Conservation (phyloP, 2,888 invertebrate genomes). For the Hemicrepidius hirtus region DNA sequence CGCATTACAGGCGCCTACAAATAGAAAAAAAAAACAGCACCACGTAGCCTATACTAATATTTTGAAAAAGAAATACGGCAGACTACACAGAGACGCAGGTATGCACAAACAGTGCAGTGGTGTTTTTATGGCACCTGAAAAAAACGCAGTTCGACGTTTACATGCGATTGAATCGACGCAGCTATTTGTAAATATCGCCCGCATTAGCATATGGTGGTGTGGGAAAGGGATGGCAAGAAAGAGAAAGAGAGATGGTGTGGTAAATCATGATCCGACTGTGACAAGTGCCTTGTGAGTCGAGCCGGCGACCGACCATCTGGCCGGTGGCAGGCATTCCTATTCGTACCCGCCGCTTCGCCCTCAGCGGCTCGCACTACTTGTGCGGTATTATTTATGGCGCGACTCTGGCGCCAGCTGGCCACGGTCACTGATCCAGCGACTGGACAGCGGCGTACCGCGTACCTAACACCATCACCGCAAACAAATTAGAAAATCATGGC, state of each 20-base stretch:
- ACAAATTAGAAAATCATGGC: slow-evolving; percentile 29
- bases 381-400: slow-evolving; percentile 73
- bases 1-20: too few relatives aligned
- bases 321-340: slow-evolving; percentile 68
- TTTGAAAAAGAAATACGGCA: neutral
- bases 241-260: slow-evolving; percentile 73
- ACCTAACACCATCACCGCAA: slow-evolving; percentile 33
- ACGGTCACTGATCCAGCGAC: slow-evolving; percentile 71
- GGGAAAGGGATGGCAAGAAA: slow-evolving; percentile 71
- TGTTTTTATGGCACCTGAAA: slow-evolving; percentile 9
- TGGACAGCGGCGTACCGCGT: slow-evolving; percentile 46
- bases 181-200: slow-evolving; percentile 45
- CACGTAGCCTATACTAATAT: neutral
- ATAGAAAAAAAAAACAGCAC: neutral
- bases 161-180: slow-evolving; percentile 25
- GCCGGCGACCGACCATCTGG: slow-evolving; percentile 67
- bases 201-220: slow-evolving; percentile 47
- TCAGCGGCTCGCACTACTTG: slow-evolving; percentile 64
- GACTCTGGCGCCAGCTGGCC: slow-evolving; percentile 72
- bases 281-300: slow-evolving; percentile 56
- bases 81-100: slow-evolving; percentile 9
- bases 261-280: slow-evolving; percentile 58
- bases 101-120: neutral
- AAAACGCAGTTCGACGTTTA: slow-evolving; percentile 30
- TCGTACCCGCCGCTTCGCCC: slow-evolving; percentile 50